Evolutionary conservation across 1,140 invertebrate species (phyloP).

Genomic region (Drusus annulatus): DNA sequence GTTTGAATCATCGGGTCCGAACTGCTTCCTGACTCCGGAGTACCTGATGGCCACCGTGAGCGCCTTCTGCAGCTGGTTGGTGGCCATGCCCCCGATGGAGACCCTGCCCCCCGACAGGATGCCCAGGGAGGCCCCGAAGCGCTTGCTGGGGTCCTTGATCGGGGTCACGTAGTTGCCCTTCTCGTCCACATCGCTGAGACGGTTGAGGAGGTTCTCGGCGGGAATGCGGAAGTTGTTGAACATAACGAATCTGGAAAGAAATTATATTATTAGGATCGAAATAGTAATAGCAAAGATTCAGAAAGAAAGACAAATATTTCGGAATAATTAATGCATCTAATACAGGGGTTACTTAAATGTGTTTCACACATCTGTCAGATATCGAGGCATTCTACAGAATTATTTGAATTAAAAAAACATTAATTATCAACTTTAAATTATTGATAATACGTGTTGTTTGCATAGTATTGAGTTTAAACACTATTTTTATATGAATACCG

Average conservation of each 20-base stretch:
- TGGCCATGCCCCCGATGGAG: conserved; percentile 71
- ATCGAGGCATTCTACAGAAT: no score
- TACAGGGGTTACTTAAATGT: no score
- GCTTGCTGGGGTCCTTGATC: conserved; percentile 83
- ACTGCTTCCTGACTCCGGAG: conserved; percentile 85
- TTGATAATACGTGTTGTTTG: no score
- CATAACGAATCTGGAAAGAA: conserved; percentile 78
- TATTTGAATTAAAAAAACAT: no score
- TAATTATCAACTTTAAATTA: no score
- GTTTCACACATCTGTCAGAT: no score
- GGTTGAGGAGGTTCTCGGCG: conserved; percentile 85
- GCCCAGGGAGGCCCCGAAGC: conserved; percentile 87
- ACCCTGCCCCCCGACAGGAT: conserved; percentile 79
- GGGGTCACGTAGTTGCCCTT: conserved; percentile 85
- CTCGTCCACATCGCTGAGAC: conserved; percentile 87
- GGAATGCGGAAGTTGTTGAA: conserved; percentile 90
- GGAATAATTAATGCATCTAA: no score
- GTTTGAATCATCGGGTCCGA: conserved; percentile 74
- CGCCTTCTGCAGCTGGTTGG: conserved; percentile 77
- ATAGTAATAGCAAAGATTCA: no score
- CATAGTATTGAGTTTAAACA: no score
- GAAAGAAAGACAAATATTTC: no score
- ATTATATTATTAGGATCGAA: no score
- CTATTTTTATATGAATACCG: no score
- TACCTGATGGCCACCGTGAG: conserved; percentile 87